Evolutionary conservation across 1,140 invertebrate species (phyloP).

Genomic region (Cepaea nemoralis): DNA sequence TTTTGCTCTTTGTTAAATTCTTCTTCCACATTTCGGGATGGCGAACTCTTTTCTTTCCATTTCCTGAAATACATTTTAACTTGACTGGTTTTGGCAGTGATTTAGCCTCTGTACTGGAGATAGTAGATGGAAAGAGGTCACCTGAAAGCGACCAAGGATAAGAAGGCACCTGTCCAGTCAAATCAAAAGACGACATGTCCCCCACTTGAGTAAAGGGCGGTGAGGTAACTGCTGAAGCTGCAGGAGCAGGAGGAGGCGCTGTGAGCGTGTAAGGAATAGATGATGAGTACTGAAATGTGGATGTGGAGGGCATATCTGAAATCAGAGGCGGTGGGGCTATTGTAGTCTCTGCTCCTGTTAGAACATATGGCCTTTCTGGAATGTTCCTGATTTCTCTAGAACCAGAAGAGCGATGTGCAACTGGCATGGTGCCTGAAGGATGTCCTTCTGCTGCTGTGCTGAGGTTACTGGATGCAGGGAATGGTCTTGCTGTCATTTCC

Average conservation of each 20-base stretch:
- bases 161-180: neutral
- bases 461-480: neutral
- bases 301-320: neutral
- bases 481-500: neutral
- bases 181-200: neutral
- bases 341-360: neutral
- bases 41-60: neutral
- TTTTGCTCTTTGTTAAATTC: conserved; percentile 18
- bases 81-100: conserved; percentile 2
- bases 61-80: neutral
- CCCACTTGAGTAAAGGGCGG: neutral
- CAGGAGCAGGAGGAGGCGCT: neutral
- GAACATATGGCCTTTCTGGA: neutral
- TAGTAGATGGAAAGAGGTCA: neutral
- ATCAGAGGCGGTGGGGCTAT: neutral
- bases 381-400: neutral
- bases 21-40: conserved; percentile 32
- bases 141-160: neutral
- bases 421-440: neutral
- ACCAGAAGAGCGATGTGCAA: neutral
- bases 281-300: neutral
- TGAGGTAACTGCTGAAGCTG: neutral
- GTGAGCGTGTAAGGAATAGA: neutral
- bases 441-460: neutral
- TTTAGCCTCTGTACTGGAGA: neutral